phyloP scores from a whole-genome alignment of 2,113 vertebrate species.

The Centrocercus urophasianus region DNA sequence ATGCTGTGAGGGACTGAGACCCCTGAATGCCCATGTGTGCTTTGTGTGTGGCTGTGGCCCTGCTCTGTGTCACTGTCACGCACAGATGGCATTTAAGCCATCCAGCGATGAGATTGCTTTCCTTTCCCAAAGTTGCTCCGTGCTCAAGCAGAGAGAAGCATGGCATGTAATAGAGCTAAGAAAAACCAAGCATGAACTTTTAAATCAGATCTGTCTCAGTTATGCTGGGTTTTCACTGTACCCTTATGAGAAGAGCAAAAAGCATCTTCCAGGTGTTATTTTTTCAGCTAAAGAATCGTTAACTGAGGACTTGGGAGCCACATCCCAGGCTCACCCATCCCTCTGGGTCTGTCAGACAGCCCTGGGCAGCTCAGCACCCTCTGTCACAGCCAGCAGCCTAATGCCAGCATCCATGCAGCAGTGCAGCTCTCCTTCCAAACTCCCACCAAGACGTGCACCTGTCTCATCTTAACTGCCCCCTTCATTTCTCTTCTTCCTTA shows the following conservation, averaged over 20 bases:
- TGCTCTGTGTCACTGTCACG: accelerated
- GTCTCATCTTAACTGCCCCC: not conserved
- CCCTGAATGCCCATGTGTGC: accelerated
- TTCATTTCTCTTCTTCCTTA: not conserved
- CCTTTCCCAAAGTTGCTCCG: not conserved
- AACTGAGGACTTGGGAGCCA: not conserved
- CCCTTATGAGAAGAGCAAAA: not conserved
- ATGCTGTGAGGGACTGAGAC: not conserved
- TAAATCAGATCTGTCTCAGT: not conserved
- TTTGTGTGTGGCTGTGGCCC: not conserved
- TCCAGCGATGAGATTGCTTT: not conserved
- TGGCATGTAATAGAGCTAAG: accelerated
- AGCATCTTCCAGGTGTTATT: not conserved
- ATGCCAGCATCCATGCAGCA: not conserved
- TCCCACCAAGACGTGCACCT: not conserved
- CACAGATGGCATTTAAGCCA: accelerated
- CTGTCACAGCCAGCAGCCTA: not conserved
- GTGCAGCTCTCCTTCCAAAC: not conserved
- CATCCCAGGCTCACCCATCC: not conserved
- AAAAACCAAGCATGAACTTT: not conserved
- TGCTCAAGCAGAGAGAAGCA: not conserved
- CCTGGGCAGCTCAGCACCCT: not conserved
- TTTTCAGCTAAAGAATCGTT: not conserved
- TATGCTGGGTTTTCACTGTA: accelerated
- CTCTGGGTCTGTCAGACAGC: not conserved